These are phyloP conservation scores for Caenorhabditis macrosperma DNA, from an alignment of 2,888 invertebrate species.

Conservation along the genomic window DNA sequence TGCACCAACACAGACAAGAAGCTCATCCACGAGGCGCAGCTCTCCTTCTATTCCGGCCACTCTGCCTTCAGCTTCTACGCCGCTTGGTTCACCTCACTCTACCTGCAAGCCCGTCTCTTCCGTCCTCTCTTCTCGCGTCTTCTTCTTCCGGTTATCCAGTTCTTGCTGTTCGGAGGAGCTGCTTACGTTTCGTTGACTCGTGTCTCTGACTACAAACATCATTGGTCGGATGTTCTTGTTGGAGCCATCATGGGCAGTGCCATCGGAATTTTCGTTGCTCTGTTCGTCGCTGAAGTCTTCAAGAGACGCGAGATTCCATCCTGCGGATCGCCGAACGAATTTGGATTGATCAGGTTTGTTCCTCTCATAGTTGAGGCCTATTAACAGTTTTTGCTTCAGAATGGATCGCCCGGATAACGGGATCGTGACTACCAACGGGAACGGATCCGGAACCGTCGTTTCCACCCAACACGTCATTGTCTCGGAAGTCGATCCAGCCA, in stretches of 20 bases:
- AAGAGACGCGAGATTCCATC: conserved; percentile 76
- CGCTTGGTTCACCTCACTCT: conserved; percentile 84
- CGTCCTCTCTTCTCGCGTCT: conserved; percentile 88
- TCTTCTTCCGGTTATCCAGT: conserved; percentile 90
- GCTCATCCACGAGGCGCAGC: conserved; percentile 75
- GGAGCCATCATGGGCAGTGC: conserved; percentile 84
- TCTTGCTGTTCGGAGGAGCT: conserved; percentile 85
- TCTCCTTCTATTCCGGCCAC: conserved; percentile 80
- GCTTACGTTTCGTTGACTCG: conserved; percentile 65
- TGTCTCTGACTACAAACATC: conserved; percentile 86
- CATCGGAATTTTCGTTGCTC: conserved; percentile 71
- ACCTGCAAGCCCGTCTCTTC: conserved; percentile 89
- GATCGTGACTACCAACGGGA: conserved; percentile 49
- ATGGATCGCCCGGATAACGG: conserved; percentile 56
- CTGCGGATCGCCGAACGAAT: conserved; percentile 56
- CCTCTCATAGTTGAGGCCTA: background rate
- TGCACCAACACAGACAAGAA: conserved; percentile 72
- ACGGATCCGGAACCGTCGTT: conserved; percentile 44
- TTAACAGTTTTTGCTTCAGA: conserved; percentile 31
- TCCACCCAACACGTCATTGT: conserved; percentile 54
- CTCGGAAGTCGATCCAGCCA: conserved; percentile 60
- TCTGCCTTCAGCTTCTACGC: conserved; percentile 80
- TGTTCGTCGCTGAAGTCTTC: conserved; percentile 79
- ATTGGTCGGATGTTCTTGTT: conserved; percentile 95
- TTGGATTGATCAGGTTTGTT: conserved; percentile 68